These are phyloP conservation scores for Ascaphus truei DNA, from an alignment of 2,113 vertebrate genomes.

Conservation along the genomic window DNA sequence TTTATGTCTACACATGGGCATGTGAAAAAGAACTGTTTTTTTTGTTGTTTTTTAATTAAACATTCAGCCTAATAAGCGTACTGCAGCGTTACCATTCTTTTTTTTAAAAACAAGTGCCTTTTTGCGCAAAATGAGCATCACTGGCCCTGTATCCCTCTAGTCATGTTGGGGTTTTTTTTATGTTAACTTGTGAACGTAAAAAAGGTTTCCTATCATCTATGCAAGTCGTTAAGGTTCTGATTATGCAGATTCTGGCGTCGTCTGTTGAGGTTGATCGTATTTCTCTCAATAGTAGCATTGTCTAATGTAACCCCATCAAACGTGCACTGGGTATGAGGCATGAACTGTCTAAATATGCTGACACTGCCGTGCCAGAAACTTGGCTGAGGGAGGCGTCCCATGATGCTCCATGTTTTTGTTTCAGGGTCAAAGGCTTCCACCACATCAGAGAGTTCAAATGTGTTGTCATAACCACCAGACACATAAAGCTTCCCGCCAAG, in stretches of 20 bases:
- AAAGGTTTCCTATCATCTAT: constrained; percentile 46
- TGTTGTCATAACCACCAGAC: constrained; percentile 93
- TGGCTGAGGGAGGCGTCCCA: constrained; percentile 85
- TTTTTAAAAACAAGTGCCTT: not conserved
- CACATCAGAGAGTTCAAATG: constrained; percentile 88
- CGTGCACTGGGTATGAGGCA: constrained; percentile 74
- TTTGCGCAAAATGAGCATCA: not conserved
- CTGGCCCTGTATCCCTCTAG: not conserved
- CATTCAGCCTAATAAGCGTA: too few relatives aligned
- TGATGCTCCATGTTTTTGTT: constrained; percentile 65
- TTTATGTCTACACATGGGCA: not conserved
- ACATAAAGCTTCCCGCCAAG: constrained; percentile 87
- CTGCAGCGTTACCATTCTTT: too few relatives aligned
- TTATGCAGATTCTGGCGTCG: constrained; percentile 60
- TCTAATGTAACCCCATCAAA: constrained; percentile 63
- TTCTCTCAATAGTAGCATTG: constrained; percentile 49
- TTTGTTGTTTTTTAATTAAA: too few relatives aligned
- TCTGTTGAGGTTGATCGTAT: constrained; percentile 65
- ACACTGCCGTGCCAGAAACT: constrained; percentile 98
- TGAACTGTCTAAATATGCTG: constrained; percentile 98
- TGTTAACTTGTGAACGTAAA: not conserved
- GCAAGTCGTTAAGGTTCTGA: constrained; percentile 72
- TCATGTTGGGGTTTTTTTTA: not conserved
- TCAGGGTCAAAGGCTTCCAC: constrained; percentile 85
- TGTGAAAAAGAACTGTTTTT: constrained; percentile 18